These are phyloP conservation scores for Heterotilapia buettikoferi DNA, from an alignment of 2,113 vertebrate genomes.

Conservation along the genomic window DNA sequence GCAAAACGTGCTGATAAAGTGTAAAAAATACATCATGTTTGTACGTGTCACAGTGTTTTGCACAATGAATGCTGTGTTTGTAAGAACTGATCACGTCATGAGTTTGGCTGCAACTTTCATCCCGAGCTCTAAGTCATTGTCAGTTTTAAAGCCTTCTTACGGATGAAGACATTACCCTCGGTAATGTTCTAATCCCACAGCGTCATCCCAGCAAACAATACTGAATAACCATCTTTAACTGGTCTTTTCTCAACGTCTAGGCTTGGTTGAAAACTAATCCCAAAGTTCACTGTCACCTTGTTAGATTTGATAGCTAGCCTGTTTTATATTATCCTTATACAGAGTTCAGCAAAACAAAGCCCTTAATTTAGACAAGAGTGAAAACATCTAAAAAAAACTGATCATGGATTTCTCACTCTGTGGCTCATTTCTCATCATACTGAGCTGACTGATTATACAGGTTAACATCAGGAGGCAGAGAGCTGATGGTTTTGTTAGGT, in stretches of 20 bases:
- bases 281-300: neutral
- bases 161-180: neutral
- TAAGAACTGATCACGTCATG: neutral
- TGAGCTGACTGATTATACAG: neutral
- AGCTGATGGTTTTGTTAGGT: neutral
- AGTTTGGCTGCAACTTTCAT: neutral
- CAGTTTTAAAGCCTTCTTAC: neutral
- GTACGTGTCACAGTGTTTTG: neutral
- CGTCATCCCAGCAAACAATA: neutral
- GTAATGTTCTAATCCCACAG: neutral
- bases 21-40: neutral
- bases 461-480: neutral
- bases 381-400: neutral
- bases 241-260: neutral
- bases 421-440: neutral
- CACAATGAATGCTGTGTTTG: neutral
- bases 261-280: neutral
- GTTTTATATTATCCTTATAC: neutral
- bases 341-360: neutral
- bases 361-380: neutral
- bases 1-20: neutral
- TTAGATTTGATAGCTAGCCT: neutral
- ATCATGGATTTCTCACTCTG: neutral
- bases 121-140: neutral
- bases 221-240: neutral